These are phyloP conservation scores for Gnathonemus echidnorhynchus DNA, from an alignment of 2,113 vertebrate genomes.

Conservation along the genomic window DNA sequence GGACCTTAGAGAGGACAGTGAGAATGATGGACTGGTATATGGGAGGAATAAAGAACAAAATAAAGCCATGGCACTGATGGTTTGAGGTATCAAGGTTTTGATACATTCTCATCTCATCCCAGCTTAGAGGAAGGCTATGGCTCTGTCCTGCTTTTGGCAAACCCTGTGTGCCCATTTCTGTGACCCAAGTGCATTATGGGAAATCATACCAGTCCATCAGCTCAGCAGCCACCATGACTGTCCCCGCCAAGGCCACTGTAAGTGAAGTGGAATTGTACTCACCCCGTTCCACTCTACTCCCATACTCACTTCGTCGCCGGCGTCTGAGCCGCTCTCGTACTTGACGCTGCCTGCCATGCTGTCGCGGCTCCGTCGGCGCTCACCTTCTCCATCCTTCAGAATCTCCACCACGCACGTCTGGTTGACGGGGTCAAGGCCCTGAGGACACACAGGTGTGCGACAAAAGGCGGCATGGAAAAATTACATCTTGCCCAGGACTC, in stretches of 20 bases:
- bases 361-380: constrained; percentile 70
- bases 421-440: constrained; percentile 90
- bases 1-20: constrained; percentile 31
- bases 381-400: constrained; percentile 81
- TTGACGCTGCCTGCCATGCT: constrained; percentile 76
- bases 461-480: neutral
- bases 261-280: constrained; percentile 80
- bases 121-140: neutral
- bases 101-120: neutral
- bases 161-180: neutral
- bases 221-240: constrained; percentile 22
- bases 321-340: constrained; percentile 82
- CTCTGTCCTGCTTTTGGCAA: neutral
- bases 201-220: constrained; percentile 32
- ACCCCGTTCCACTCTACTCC: constrained; percentile 95
- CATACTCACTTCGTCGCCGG: constrained; percentile 96
- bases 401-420: constrained; percentile 93
- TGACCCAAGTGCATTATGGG: neutral
- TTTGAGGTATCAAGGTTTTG: neutral
- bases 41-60: neutral
- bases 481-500: neutral
- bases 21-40: neutral
- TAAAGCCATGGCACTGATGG: neutral
- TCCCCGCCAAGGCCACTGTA: constrained; percentile 32
- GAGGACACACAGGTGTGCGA: constrained; percentile 16